These are phyloP conservation scores for Ammodytes marinus DNA, from an alignment of 2,113 vertebrate species.

Conservation along the genomic window DNA sequence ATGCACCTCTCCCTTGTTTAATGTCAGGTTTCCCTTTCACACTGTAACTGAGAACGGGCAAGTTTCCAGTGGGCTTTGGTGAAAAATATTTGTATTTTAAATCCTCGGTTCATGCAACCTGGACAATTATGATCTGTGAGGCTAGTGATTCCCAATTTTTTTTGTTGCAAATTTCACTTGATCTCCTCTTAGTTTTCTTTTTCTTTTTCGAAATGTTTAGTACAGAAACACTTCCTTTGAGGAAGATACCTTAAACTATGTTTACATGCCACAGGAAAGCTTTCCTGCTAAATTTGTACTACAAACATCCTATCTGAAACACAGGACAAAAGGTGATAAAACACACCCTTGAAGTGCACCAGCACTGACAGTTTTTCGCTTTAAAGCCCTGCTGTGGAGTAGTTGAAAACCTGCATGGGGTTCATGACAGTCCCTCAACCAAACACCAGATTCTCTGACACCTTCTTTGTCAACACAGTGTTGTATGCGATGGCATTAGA, in stretches of 20 bases:
- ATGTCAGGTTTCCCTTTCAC: conserved; percentile 27
- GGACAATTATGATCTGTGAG: background rate
- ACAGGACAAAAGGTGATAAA: conserved; percentile 39
- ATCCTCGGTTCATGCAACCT: background rate
- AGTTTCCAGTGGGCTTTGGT: background rate
- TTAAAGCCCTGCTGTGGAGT: background rate
- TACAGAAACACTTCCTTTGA: background rate
- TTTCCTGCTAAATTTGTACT: conserved; percentile 16
- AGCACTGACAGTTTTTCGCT: background rate
- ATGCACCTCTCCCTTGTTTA: conserved; percentile 7
- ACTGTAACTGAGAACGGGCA: background rate
- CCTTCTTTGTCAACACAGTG: background rate
- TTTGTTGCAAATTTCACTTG: background rate
- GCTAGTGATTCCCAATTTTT: background rate
- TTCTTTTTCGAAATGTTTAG: background rate
- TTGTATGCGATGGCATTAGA: background rate
- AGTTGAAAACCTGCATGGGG: background rate
- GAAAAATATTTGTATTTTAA: background rate
- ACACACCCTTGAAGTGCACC: conserved; percentile 14
- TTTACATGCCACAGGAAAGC: conserved; percentile 47
- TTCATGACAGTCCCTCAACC: background rate
- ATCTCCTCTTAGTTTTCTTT: background rate
- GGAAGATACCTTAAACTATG: background rate
- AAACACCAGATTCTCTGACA: background rate
- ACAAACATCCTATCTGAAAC: conserved; percentile 33